These are phyloP conservation scores for Zaprionus lachaisei DNA, from an alignment of 1,140 invertebrate species.

Conservation along the genomic window DNA sequence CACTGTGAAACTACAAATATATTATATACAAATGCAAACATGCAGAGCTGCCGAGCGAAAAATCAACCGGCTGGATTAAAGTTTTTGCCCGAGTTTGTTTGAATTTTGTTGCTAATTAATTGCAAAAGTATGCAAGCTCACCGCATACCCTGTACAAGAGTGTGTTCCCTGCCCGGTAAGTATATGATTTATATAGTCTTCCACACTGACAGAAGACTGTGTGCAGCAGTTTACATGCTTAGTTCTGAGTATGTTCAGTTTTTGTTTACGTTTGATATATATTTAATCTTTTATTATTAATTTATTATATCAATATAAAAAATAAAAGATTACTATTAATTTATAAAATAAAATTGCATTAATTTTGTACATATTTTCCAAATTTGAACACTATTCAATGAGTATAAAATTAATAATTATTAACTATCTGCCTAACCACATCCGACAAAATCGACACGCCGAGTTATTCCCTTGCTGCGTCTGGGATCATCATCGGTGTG, in stretches of 20 bases:
- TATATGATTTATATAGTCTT: neutral
- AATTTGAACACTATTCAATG: neutral
- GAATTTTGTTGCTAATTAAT: constrained; percentile 82
- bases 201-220: neutral
- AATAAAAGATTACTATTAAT: neutral
- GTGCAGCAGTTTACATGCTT: neutral
- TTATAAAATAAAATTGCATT: neutral
- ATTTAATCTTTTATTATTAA: neutral
- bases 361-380: neutral
- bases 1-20: constrained; percentile 11
- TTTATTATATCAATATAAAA: neutral
- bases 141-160: constrained; percentile 12
- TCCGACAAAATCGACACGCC: neutral
- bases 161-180: neutral
- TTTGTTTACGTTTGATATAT: neutral
- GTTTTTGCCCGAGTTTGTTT: constrained; percentile 73
- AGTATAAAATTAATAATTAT: neutral
- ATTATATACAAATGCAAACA: constrained; percentile 56
- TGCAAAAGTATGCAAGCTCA: constrained; percentile 63
- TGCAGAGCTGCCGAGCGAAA: constrained; percentile 58
- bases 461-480: neutral
- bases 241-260: too few relatives aligned
- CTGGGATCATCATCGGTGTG: neutral
- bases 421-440: neutral
- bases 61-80: constrained; percentile 65